Percentiles rank a stretch among this genome's conserved stretches.
Conservation (phyloP, 2,113 vertebrate species). For the Haliaeetus leucogaster region DNA sequence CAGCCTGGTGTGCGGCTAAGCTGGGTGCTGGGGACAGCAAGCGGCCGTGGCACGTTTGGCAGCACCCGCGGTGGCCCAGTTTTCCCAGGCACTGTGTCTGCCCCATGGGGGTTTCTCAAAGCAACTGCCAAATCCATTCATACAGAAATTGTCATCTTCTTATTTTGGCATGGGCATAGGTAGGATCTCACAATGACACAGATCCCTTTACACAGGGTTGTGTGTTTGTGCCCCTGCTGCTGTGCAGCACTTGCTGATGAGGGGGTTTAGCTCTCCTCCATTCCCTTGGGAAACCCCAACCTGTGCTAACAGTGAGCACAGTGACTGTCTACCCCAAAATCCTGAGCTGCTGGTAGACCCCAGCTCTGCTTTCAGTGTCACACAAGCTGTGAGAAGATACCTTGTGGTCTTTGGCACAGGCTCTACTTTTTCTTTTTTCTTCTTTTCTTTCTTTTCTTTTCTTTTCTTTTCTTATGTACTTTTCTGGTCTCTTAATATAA, state of each 20-base stretch:
- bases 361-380: not conserved
- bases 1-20: not conserved
- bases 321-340: not conserved
- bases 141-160: not conserved
- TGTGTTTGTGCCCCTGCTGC: not conserved
- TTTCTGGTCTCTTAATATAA: not conserved
- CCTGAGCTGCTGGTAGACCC: not conserved
- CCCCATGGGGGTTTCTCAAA: not conserved
- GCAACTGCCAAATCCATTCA: not conserved
- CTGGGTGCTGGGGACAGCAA: too few species aligned
- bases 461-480: not conserved
- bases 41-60: fast-evolving
- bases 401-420: not conserved
- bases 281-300: not conserved
- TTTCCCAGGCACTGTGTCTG: not conserved
- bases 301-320: not conserved
- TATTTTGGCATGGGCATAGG: too few species aligned
- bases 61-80: not conserved
- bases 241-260: too few species aligned
- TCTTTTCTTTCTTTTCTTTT: too few species aligned
- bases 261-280: not conserved
- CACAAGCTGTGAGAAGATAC: not conserved
- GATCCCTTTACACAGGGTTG: not conserved
- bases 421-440: too few species aligned
- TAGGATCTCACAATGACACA: not conserved